Percentiles rank a stretch among this genome's conserved stretches.
phyloP scores from a whole-genome alignment of 2,888 invertebrate species.

The Harpalus rufipes region DNA sequence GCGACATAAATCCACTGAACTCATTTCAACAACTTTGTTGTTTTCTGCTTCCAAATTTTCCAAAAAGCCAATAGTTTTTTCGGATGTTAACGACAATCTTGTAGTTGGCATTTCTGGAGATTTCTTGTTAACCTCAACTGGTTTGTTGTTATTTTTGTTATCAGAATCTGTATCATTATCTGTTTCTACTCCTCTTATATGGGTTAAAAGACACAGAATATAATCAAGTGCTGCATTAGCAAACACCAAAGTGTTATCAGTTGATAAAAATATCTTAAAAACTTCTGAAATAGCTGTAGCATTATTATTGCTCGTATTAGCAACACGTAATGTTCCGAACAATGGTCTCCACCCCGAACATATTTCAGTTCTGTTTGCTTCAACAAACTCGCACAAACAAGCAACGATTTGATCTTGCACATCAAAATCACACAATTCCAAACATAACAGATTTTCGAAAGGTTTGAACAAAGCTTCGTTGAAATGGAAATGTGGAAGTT shows the following conservation, averaged over 20 bases:
- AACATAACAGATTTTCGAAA: slow-evolving; percentile 94
- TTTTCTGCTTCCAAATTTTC: slow-evolving; percentile 70
- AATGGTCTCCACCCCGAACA: slow-evolving; percentile 97
- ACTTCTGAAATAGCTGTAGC: slow-evolving; percentile 91
- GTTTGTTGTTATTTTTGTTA: slow-evolving; percentile 78
- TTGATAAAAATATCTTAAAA: slow-evolving; percentile 94
- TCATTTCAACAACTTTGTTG: slow-evolving; percentile 72
- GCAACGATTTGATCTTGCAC: slow-evolving; percentile 94
- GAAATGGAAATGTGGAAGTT: slow-evolving; percentile 95
- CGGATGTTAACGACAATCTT: slow-evolving; percentile 56
- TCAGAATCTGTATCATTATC: slow-evolving; percentile 75
- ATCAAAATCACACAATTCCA: slow-evolving; percentile 95
- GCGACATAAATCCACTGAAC: slow-evolving; percentile 81
- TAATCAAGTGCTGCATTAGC: slow-evolving; percentile 97
- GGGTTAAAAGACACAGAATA: slow-evolving; percentile 91
- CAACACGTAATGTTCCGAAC: slow-evolving; percentile 95
- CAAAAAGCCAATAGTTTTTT: slow-evolving; percentile 71
- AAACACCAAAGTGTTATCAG: slow-evolving; percentile 95
- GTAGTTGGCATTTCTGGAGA: slow-evolving; percentile 16
- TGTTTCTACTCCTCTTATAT: slow-evolving; percentile 85
- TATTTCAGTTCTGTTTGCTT: slow-evolving; percentile 95
- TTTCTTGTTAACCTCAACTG: slow-evolving; percentile 77
- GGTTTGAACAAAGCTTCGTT: slow-evolving; percentile 97
- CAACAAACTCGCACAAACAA: slow-evolving; percentile 97
- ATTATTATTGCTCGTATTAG: slow-evolving; percentile 83